A percentile compares a stretch with the other conserved stretches of the same genome.
These are phyloP conservation scores for Carterocephalus palaemon DNA, from an alignment of 2,888 invertebrate species.

Conservation along the genomic window DNA sequence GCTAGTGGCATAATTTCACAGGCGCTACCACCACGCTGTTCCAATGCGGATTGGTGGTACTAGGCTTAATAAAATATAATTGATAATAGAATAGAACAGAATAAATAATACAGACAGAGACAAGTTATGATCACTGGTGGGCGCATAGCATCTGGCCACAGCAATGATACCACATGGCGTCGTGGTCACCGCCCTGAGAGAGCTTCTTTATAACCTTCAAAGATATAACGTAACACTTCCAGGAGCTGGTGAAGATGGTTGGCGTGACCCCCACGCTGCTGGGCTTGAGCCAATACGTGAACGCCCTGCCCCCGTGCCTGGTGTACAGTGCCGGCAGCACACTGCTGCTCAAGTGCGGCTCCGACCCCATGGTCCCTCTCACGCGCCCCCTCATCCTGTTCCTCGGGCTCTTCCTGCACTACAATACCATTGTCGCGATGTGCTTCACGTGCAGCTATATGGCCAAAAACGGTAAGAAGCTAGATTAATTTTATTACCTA, in stretches of 20 bases:
- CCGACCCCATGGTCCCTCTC: slow-evolving; percentile 70
- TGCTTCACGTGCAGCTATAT: slow-evolving; percentile 81
- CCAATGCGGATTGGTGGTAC: too few relatives aligned
- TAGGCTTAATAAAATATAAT: neutral
- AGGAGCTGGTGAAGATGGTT: slow-evolving; percentile 89
- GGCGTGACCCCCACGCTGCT: slow-evolving; percentile 83
- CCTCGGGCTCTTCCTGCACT: slow-evolving; percentile 80
- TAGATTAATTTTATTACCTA: too few relatives aligned
- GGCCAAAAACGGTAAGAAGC: slow-evolving; percentile 79
- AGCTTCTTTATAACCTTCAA: neutral
- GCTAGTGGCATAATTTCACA: too few relatives aligned
- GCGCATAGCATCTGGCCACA: neutral
- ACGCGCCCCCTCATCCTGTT: slow-evolving; percentile 75
- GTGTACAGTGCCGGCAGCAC: slow-evolving; percentile 65
- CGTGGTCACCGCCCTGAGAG: neutral
- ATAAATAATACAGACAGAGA: neutral
- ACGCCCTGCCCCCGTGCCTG: slow-evolving; percentile 78
- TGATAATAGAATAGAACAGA: neutral
- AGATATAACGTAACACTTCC: slow-evolving; percentile 15
- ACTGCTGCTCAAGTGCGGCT: slow-evolving; percentile 50
- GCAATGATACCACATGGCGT: neutral
- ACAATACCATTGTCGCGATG: slow-evolving; percentile 78
- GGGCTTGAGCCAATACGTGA: slow-evolving; percentile 83
- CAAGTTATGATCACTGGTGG: too few relatives aligned
- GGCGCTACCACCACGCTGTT: too few relatives aligned